These are phyloP conservation scores for Amphibalanus amphitrite DNA, from an alignment of 1,140 invertebrate genomes.

Conservation along the genomic window DNA sequence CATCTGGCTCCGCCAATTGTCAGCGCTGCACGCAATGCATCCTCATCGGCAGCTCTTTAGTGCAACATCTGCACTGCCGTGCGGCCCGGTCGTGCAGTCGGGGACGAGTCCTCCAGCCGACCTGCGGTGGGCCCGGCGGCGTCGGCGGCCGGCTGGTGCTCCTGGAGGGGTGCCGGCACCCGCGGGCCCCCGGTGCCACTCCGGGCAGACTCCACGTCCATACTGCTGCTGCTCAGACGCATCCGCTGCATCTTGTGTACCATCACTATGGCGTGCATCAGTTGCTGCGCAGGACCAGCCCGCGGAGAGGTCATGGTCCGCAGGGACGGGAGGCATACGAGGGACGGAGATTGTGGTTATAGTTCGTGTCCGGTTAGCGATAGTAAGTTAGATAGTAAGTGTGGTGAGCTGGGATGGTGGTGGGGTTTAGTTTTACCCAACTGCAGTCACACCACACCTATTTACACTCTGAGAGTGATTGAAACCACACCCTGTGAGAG, in stretches of 20 bases:
- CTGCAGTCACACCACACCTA: neutral
- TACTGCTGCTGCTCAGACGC: constrained; percentile 24
- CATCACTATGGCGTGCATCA: constrained; percentile 36
- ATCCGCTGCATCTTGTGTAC: constrained; percentile 37
- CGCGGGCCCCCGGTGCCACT: no score
- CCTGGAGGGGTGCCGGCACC: neutral
- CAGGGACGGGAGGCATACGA: neutral
- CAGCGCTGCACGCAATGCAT: no score
- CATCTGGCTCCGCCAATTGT: no score
- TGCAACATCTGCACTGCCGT: no score
- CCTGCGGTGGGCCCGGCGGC: no score
- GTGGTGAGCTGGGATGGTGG: no score
- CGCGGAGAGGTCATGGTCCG: neutral
- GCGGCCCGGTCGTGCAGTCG: no score
- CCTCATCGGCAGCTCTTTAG: neutral
- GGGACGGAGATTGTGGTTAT: neutral
- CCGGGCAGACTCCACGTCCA: constrained; percentile 14
- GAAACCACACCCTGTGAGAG: neutral
- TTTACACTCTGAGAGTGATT: neutral
- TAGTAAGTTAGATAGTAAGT: neutral
- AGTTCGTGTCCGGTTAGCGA: no score
- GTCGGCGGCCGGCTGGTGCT: neutral
- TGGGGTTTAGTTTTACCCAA: neutral
- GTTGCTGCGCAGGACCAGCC: constrained; percentile 25
- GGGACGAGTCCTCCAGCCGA: no score